A percentile compares a stretch with the other conserved stretches of the same genome.
Evolutionary conservation across 1,140 invertebrate genomes (phyloP).

Genomic region (Leptoteleia sp.): DNA sequence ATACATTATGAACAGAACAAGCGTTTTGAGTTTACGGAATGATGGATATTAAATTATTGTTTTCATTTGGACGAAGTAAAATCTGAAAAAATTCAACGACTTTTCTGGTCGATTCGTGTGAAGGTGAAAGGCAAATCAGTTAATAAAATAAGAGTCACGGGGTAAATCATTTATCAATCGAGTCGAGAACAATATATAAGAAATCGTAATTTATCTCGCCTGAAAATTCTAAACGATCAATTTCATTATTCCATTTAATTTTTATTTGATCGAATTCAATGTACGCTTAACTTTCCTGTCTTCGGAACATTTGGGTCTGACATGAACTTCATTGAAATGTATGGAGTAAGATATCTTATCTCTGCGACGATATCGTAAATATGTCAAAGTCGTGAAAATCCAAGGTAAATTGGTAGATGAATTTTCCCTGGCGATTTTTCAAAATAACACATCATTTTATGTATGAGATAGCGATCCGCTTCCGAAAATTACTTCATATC

Average conservation of each 20-base stretch:
- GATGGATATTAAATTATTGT: too few relatives aligned
- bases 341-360: conserved; percentile 32
- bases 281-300: conserved; percentile 7
- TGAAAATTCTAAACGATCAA: not conserved
- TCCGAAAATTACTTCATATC: too few relatives aligned
- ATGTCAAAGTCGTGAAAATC: conserved; percentile 31
- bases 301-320: conserved; percentile 9
- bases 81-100: too few relatives aligned
- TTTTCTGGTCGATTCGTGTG: too few relatives aligned
- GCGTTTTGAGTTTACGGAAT: too few relatives aligned
- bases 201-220: not conserved
- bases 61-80: too few relatives aligned
- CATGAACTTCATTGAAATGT: conserved; percentile 30
- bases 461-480: not conserved
- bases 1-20: too few relatives aligned
- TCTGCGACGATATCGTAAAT: conserved; percentile 26
- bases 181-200: not conserved
- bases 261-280: conserved; percentile 11
- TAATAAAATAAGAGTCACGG: not conserved
- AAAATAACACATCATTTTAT: conserved; percentile 13
- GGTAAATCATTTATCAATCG: not conserved
- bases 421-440: conserved; percentile 1
- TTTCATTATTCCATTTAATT: conserved; percentile 7
- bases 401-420: conserved; percentile 13
- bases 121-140: not conserved